Evolutionary conservation across 2,797 vertebrate species (phyloP), one percentile per base, ranked within the genome.

Genomic region (Pipistrellus kuhlii): DNA sequence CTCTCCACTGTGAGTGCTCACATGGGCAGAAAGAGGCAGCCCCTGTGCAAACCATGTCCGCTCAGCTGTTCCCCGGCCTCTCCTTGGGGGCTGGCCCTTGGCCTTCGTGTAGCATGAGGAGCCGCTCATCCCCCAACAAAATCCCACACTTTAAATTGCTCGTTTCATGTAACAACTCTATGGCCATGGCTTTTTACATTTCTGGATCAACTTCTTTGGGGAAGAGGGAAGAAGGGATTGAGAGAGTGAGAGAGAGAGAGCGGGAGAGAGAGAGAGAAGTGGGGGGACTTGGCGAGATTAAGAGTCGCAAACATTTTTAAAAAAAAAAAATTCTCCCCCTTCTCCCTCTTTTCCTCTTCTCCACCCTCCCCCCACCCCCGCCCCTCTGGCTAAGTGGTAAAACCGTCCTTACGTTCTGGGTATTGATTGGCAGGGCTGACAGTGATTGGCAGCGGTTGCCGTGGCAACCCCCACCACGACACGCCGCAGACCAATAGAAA

Each of bases 381-480:
- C 98, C 98, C 94, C 97, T 98, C 98, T 97, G 98, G 99, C 98
- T 98, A 98, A 99, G 99, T 99, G 99, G 99, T 99, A 99, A 99
- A 99, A 99, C 99, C 99, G 98, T 98, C 97, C 98, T 98, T 99
- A 99, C 99, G 99, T 99, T 99, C 99, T 99, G 99, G 98, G 98
- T 99, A 98, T 99, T 99, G 99, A 99, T 99, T 99, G 99, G 99
- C 99, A 99, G 99, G 98, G 98, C 99, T 99, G 99, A 99, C 99
- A 99, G 99, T 99, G 99, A 99, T 99, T 99, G 99, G 99, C 99
- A 99, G 99, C 97, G 96, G 99, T 98, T 99, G 99, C 99, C 99
- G 99, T 99, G 99, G 99, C 99, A 99, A 99, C 99, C 98, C 98
- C 98, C 98, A 99, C 99, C 99, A 99, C 99, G 99, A 99, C 99